Evolutionary conservation across 2,888 invertebrate species (phyloP).

Genomic region (Tipula lateralis): DNA sequence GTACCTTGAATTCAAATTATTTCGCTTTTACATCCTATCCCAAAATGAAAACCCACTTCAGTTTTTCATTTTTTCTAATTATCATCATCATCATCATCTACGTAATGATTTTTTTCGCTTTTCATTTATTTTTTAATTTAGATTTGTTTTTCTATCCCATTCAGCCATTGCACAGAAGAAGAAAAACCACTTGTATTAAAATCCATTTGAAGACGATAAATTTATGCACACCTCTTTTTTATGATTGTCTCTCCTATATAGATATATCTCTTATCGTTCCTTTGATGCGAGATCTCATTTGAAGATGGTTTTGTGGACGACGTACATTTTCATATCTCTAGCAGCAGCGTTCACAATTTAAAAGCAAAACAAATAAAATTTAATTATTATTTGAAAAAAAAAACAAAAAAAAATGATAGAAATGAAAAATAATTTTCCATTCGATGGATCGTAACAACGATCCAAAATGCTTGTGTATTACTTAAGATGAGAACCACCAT

Average conservation of each 20-base stretch:
- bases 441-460: neutral
- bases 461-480: neutral
- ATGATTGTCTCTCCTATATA: conserved; percentile 12
- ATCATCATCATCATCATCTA: neutral
- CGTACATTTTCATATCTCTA: neutral
- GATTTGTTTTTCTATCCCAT: neutral
- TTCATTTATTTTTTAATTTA: neutral
- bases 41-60: conserved; percentile 9
- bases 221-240: conserved; percentile 29
- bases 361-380: conserved; percentile 19
- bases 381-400: neutral
- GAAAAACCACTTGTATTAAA: conserved; percentile 26
- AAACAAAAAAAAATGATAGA: neutral
- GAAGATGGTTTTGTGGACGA: conserved; percentile 12
- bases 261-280: conserved; percentile 4
- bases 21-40: neutral
- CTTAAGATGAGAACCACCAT: neutral
- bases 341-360: neutral
- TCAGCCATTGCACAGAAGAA: conserved; percentile 12
- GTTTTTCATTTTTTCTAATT: neutral
- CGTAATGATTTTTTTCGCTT: neutral
- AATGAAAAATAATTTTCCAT: neutral
- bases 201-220: conserved; percentile 25
- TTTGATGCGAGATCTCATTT: conserved; percentile 19
- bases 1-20: neutral